Percentiles rank a stretch among this genome's conserved stretches.
Evolutionary conservation across 2,113 vertebrate species (phyloP).

Genomic region (Gnathonemus longibarbis): DNA sequence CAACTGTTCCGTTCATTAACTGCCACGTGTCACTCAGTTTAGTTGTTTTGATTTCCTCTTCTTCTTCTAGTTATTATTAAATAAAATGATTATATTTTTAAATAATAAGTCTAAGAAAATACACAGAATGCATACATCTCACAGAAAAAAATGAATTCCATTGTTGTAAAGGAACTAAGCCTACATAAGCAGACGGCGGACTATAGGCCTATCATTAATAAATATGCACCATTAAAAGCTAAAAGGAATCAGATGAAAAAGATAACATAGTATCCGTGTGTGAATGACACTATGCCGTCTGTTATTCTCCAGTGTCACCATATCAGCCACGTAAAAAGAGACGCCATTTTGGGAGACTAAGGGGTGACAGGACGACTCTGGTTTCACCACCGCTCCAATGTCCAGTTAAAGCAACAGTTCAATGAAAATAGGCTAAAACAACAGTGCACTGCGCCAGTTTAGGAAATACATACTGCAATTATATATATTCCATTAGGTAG

Average conservation of each 20-base stretch:
- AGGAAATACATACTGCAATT: background rate
- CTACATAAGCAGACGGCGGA: background rate
- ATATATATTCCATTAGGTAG: background rate
- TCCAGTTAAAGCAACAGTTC: background rate
- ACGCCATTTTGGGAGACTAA: background rate
- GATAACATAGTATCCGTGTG: slow-evolving; percentile 19
- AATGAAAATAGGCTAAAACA: background rate
- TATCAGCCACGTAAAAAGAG: slow-evolving; percentile 14
- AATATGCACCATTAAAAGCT: background rate
- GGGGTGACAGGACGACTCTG: background rate
- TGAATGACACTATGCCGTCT: slow-evolving; percentile 39
- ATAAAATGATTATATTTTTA: background rate
- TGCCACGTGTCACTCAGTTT: background rate
- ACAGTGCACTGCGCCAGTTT: background rate
- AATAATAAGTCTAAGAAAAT: background rate
- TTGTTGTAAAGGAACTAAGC: background rate
- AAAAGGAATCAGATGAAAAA: background rate
- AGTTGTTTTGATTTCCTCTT: background rate
- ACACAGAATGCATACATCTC: background rate
- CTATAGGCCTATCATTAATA: background rate
- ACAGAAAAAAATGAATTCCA: background rate
- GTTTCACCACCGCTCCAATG: background rate
- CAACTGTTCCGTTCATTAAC: background rate
- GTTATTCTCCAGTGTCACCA: slow-evolving; percentile 24
- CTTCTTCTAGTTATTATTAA: background rate